Evolutionary conservation across 2,888 invertebrate species (phyloP).

Genomic region (Caradrina kadenii): DNA sequence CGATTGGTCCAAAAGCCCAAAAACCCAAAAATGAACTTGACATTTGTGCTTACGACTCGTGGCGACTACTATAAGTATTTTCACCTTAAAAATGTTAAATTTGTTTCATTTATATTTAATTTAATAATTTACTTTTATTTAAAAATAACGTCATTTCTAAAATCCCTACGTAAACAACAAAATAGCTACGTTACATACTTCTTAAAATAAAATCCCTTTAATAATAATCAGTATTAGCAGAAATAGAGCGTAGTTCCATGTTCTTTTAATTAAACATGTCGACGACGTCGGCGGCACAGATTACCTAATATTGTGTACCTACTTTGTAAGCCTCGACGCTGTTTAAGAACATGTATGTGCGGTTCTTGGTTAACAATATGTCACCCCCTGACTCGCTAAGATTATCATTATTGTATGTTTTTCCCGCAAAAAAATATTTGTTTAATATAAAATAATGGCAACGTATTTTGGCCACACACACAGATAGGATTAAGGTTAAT

Average conservation of each 20-base stretch:
- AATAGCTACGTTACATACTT: neutral
- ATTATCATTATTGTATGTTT: constrained; percentile 22
- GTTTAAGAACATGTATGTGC: constrained; percentile 1
- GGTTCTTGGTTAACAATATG: constrained; percentile 34
- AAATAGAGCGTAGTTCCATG: constrained; percentile 36
- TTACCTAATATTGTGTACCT: constrained; percentile 36
- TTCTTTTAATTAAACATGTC: constrained; percentile 52
- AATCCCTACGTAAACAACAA: neutral
- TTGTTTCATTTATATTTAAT: no score
- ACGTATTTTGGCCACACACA: neutral
- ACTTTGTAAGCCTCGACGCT: constrained; percentile 9
- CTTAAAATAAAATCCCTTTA: neutral
- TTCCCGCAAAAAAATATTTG: neutral
- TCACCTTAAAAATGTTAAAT: no score
- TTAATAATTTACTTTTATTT: no score
- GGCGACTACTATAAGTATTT: no score
- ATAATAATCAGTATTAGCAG: constrained; percentile 29
- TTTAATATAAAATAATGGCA: neutral
- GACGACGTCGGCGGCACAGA: constrained; percentile 22
- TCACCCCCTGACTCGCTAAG: constrained; percentile 29
- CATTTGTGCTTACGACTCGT: no score
- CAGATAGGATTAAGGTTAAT: neutral
- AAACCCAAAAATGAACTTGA: no score
- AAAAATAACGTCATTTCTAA: neutral
- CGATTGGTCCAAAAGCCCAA: no score